Base-by-base conservation (phyloP, 2,113 vertebrate genomes). In the Telmatochromis sp. region DNA sequence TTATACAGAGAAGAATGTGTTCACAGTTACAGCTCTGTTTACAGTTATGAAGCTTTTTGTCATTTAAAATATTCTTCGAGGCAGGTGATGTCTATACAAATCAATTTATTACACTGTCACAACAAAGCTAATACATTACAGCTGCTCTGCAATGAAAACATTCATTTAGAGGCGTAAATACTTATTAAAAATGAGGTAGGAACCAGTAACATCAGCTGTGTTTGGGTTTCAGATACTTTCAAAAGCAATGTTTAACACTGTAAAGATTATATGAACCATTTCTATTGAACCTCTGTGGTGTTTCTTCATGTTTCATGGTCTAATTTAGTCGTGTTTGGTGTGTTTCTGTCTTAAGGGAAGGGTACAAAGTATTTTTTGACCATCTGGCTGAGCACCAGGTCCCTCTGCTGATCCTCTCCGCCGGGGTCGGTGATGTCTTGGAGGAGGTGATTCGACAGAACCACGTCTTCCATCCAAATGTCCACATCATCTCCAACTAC, bases 351-450 rank as follows among this genome's bases (percentile, higher is more conserved):
- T 78, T 12, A 73, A 98, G 98, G 95, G 97, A 97, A 2, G 97
- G 97, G 4, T 97, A 96, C 95, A 89, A 93, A 40, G 89, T 82
- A 1, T 96, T 98, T 79, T 98, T 98, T 14, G 95, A 97, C 87
- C 89, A 65, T 47, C 97, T 98, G 57, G 87, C 95, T 1, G 86
- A 95, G 65, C 88, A 93, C 58, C 85, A 84, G 3, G 2, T 98
- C 35, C 97, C 98, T 21, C 94, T 98, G n/a, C 93, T 98, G 95
- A 98, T 98, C 96, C 98, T 98, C 89, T 98, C 98, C 0, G 97
- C 97, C 1, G 98, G 98, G 0, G 51, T 98, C 0, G 98, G 98
- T 0, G 97, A 98, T 2, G 11, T 98, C 63, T 92, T 98, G 12
- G 97, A 98, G 17, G 97, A 98, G 71, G 95, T 98, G 9, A 97